phyloP scores from a whole-genome alignment of 2,797 vertebrate species.

The Xenopus petersii region DNA sequence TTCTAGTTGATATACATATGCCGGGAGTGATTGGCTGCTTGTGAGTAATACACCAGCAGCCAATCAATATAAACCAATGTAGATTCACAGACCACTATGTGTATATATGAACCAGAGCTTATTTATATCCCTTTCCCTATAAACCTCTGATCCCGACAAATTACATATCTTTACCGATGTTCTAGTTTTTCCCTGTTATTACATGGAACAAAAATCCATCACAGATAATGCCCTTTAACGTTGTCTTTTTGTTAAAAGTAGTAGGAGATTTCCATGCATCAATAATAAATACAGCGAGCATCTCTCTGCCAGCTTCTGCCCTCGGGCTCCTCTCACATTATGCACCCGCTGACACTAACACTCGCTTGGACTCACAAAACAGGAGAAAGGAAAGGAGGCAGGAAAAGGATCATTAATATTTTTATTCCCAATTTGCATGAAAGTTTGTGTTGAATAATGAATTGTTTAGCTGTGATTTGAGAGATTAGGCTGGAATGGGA shows the following conservation, averaged over 20 bases:
- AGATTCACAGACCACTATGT: too few relatives aligned
- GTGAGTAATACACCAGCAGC: too few relatives aligned
- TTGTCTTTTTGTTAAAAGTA: slow-evolving; percentile 38
- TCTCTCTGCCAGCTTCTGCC: slow-evolving; percentile 68
- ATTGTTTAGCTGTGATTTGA: slow-evolving; percentile 57
- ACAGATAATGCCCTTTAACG: slow-evolving; percentile 6
- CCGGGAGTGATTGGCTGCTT: too few relatives aligned
- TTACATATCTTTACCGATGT: too few relatives aligned
- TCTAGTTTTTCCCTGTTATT: too few relatives aligned
- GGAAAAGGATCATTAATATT: slow-evolving; percentile 63
- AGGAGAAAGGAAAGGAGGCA: slow-evolving; percentile 39
- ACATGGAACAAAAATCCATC: background rate
- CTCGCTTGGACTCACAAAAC: slow-evolving; percentile 59
- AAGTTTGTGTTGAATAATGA: slow-evolving; percentile 75
- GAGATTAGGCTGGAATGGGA: background rate
- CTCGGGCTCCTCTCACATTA: slow-evolving; percentile 73
- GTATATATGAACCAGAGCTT: too few relatives aligned
- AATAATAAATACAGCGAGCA: slow-evolving; percentile 71
- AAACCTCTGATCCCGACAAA: too few relatives aligned
- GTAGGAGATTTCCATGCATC: slow-evolving; percentile 55
- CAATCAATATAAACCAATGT: too few relatives aligned
- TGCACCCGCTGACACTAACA: slow-evolving; percentile 42
- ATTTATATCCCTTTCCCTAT: too few relatives aligned
- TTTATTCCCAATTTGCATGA: slow-evolving; percentile 68
- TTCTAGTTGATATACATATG: too few relatives aligned